These are phyloP conservation scores for Grantiella picta DNA, from an alignment of 2,113 vertebrate genomes.

Conservation along the genomic window DNA sequence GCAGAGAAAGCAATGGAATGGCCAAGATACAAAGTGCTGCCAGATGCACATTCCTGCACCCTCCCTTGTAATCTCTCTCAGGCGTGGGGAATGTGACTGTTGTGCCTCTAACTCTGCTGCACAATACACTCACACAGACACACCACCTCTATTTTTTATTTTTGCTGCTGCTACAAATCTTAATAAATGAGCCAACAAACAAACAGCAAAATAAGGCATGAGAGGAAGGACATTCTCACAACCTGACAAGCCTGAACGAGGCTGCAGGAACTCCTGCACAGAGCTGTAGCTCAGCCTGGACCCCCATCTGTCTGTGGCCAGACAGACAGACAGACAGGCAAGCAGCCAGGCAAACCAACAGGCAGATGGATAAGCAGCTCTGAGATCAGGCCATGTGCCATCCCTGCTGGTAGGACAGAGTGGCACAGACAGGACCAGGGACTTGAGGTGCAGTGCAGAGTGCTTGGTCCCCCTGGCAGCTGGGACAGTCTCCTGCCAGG, in stretches of 20 bases:
- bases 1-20: conserved; percentile 34
- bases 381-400: neutral
- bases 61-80: conserved; percentile 39
- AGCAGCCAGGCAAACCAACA: neutral
- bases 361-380: neutral
- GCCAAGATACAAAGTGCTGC: conserved; percentile 58
- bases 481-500: neutral
- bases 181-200: neutral
- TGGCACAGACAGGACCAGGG: neutral
- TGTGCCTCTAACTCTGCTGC: neutral
- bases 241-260: fast-evolving
- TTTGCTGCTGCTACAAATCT: neutral
- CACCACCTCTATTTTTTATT: neutral
- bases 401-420: neutral
- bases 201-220: neutral
- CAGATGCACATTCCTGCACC: conserved; percentile 60
- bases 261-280: fast-evolving
- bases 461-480: neutral
- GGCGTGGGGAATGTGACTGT: neutral
- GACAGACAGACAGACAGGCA: neutral
- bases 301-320: neutral
- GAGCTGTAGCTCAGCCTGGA: fast-evolving
- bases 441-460: neutral
- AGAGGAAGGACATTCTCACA: no score
- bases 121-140: neutral